Conservation (phyloP, 2,797 vertebrate species). For the Allobates femoralis region DNA sequence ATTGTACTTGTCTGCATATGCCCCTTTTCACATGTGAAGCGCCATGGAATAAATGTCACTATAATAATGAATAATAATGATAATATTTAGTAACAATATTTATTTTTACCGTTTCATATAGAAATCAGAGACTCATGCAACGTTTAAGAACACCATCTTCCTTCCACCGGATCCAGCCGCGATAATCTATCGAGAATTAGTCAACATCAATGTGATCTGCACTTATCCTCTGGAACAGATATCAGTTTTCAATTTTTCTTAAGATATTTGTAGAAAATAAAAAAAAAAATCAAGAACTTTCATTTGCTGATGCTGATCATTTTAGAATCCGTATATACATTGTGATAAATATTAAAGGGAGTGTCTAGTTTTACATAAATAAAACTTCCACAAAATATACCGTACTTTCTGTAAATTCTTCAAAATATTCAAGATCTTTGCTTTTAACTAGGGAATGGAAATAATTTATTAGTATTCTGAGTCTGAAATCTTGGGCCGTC, state of each 20-base stretch:
- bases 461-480: neutral
- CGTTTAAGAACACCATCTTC: slow-evolving; percentile 70
- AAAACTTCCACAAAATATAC: neutral
- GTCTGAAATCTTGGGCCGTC: neutral
- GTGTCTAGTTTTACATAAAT: neutral
- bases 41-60: too few relatives aligned
- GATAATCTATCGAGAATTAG: slow-evolving; percentile 67
- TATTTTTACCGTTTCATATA: slow-evolving; percentile 44
- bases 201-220: neutral
- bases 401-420: neutral
- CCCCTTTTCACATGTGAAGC: too few relatives aligned
- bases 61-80: too few relatives aligned
- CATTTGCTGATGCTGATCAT: neutral
- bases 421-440: neutral
- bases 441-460: neutral
- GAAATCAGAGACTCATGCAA: slow-evolving; percentile 68
- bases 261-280: neutral
- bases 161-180: slow-evolving; percentile 61
- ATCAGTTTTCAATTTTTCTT: neutral
- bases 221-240: neutral
- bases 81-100: neutral
- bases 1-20: too few relatives aligned
- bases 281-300: neutral
- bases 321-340: neutral
- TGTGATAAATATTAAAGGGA: neutral